phyloP scores from a whole-genome alignment of 2,113 vertebrate genomes.

The Prinia subflava region DNA sequence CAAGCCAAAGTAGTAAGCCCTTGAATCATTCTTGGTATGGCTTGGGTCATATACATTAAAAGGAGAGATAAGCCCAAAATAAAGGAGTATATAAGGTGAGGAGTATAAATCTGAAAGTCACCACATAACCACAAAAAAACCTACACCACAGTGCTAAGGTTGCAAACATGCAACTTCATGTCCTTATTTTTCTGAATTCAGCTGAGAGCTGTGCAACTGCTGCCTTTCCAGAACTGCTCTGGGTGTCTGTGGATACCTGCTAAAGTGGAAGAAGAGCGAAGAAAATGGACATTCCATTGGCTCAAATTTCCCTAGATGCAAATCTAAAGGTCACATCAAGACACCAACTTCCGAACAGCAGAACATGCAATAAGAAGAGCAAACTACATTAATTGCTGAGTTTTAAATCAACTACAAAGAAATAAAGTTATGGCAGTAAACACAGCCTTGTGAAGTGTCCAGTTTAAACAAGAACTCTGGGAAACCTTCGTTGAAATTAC shows the following conservation, averaged over 20 bases:
- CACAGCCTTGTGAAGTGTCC: background rate
- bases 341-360: background rate
- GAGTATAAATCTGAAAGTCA: background rate
- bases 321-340: background rate
- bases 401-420: background rate
- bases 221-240: background rate
- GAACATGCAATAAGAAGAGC: background rate
- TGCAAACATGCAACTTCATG: fast-evolving
- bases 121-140: background rate
- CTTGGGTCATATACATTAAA: background rate
- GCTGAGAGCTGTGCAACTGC: background rate
- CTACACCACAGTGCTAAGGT: background rate
- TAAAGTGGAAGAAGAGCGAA: background rate
- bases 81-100: background rate
- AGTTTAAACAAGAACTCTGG: background rate
- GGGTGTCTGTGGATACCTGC: background rate
- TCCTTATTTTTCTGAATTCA: background rate
- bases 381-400: background rate
- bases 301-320: background rate
- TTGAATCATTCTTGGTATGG: background rate
- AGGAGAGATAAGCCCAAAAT: background rate
- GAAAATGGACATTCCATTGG: background rate
- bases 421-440: background rate
- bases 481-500: background rate
- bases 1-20: background rate